phyloP scores from a whole-genome alignment of 2,888 invertebrate species.

The Lithophane leautieri region DNA sequence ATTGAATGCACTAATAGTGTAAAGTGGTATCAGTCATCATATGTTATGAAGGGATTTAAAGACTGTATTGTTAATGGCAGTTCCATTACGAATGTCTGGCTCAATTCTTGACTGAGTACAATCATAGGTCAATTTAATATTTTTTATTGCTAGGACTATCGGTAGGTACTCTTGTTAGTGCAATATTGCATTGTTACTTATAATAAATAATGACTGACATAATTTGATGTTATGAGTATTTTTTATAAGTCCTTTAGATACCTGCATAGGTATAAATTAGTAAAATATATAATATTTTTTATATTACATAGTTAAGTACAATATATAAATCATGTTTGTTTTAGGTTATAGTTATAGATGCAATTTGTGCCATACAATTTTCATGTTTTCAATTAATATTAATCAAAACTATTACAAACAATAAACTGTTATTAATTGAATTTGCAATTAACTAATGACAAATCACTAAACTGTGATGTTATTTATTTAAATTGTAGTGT shows the following conservation, averaged over 20 bases:
- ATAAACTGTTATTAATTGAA: too few relatives aligned
- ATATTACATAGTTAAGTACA: slow-evolving; percentile 8
- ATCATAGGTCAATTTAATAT: slow-evolving; percentile 58
- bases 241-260: slow-evolving; percentile 18
- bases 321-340: slow-evolving; percentile 41
- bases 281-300: slow-evolving; percentile 19
- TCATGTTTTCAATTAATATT: slow-evolving; percentile 22
- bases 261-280: slow-evolving; percentile 18
- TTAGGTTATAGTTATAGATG: slow-evolving; percentile 16
- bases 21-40: slow-evolving; percentile 90
- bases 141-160: slow-evolving; percentile 23
- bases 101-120: slow-evolving; percentile 68
- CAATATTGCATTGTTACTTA: slow-evolving; percentile 17
- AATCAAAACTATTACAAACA: too few relatives aligned
- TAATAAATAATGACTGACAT: slow-evolving; percentile 44
- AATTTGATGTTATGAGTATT: slow-evolving; percentile 27
- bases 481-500: too few relatives aligned
- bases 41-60: slow-evolving; percentile 91
- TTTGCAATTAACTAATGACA: too few relatives aligned
- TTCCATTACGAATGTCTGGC: slow-evolving; percentile 89
- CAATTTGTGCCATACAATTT: slow-evolving; percentile 57
- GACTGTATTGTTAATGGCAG: slow-evolving; percentile 89
- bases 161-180: slow-evolving; percentile 6
- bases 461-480: too few relatives aligned
- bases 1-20: slow-evolving; percentile 80